Percentiles rank a stretch among this genome's conserved stretches.
Evolutionary conservation across 2,888 invertebrate genomes (phyloP).

Genomic region (Bhutanitis thaidina): DNA sequence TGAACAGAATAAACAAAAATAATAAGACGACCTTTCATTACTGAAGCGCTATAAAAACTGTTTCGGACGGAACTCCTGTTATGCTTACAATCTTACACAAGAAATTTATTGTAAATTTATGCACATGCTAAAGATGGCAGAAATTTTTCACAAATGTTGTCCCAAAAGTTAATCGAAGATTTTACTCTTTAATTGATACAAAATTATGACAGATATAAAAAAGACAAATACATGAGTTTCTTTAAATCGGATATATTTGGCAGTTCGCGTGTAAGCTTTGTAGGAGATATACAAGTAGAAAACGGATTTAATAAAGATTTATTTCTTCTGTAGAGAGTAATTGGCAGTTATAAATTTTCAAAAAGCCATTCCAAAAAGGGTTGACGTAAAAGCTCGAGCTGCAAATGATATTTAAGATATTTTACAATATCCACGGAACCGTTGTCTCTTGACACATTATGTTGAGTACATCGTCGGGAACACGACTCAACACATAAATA

Average conservation of each 20-base stretch:
- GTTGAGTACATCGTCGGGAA: conserved; percentile 6
- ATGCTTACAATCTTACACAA: conserved; percentile 4
- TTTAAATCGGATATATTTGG: conserved; percentile 1
- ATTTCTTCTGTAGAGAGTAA: background rate
- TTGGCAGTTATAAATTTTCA: conserved; percentile 7
- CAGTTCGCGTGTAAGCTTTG: conserved; percentile 7
- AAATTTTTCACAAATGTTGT: background rate
- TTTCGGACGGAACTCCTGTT: conserved; percentile 9
- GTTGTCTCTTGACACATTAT: conserved; percentile 14
- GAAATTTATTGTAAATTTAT: conserved; percentile 21
- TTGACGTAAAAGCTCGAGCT: conserved; percentile 1
- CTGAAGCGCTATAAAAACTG: background rate
- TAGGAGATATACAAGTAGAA: background rate
- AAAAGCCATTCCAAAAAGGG: background rate
- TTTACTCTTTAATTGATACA: conserved; percentile 2
- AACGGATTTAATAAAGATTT: background rate
- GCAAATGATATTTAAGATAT: conserved; percentile 1
- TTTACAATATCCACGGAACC: too few relatives aligned
- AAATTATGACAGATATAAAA: background rate
- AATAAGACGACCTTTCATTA: too few relatives aligned
- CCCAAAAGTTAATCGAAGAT: background rate
- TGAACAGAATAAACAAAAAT: too few relatives aligned
- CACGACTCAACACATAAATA: conserved; percentile 4
- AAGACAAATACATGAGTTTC: background rate
- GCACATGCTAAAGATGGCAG: conserved; percentile 3